phyloP scores from a whole-genome alignment of 2,797 vertebrate species.

The Myotis planiceps region DNA sequence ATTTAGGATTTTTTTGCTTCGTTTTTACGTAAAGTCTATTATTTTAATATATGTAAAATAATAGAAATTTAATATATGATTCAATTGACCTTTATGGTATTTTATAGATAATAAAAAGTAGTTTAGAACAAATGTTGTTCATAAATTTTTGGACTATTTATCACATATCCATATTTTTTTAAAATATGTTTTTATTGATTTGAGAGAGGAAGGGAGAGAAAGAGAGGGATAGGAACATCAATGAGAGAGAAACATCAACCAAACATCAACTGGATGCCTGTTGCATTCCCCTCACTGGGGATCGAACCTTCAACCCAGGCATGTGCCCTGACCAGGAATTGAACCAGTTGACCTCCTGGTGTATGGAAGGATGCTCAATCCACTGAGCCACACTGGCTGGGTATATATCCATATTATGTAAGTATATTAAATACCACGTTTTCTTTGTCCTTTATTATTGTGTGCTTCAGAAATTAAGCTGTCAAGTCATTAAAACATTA shows the following conservation, averaged over 20 bases:
- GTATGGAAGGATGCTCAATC: no score
- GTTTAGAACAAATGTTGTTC: background rate
- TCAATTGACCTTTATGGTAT: background rate
- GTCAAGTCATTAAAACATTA: background rate
- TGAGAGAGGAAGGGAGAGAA: no score
- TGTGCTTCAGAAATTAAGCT: background rate
- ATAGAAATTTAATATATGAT: background rate
- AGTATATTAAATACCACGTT: background rate
- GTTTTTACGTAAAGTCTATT: background rate
- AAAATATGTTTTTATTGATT: no score
- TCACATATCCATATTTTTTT: background rate
- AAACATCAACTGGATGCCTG: no score
- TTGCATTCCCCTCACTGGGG: no score
- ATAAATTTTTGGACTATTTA: background rate
- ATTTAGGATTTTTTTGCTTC: background rate
- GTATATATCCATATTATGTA: background rate
- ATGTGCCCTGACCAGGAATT: no score
- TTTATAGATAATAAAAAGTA: background rate
- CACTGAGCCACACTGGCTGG: no score
- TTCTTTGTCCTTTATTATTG: background rate
- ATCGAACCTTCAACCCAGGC: no score
- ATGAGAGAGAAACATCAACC: no score
- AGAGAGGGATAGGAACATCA: no score
- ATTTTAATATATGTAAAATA: background rate
- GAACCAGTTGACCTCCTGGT: no score